phyloP scores from a whole-genome alignment of 2,888 invertebrate species.

The Conistra vaccinii region DNA sequence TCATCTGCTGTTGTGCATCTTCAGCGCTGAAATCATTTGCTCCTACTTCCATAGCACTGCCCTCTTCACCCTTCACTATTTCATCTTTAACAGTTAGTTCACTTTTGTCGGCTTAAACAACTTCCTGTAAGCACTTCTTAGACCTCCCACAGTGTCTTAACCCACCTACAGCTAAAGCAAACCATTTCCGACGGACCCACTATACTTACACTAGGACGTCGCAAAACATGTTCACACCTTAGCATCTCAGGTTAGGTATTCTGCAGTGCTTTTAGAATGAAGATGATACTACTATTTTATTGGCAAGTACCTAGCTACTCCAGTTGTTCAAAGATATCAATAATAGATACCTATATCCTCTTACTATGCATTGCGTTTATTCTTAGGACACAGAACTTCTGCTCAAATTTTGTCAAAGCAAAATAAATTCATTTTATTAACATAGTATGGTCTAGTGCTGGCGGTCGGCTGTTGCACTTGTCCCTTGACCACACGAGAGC shows the following conservation, averaged over 20 bases:
- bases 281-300: neutral
- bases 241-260: neutral
- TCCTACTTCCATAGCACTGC: neutral
- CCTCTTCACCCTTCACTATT: conserved; percentile 12
- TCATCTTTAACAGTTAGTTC: conserved; percentile 22
- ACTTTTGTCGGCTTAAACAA: conserved; percentile 25
- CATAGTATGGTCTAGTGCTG: neutral
- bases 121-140: conserved; percentile 35
- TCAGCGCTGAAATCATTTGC: conserved; percentile 6
- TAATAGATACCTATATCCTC: neutral
- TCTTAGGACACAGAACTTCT: neutral
- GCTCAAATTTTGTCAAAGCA: neutral
- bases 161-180: conserved; percentile 5
- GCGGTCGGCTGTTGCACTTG: conserved; percentile 6
- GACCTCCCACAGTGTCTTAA: conserved; percentile 27
- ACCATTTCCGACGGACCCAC: conserved; percentile 27
- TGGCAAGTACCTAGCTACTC: neutral
- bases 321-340: neutral
- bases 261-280: neutral
- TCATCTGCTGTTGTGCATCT: neutral
- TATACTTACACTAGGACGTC: conserved; percentile 3
- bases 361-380: neutral
- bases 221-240: conserved; percentile 13
- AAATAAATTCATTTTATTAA: conserved; percentile 28
- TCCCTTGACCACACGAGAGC: conserved; percentile 8